These are phyloP conservation scores for Microctenopoma lineatum DNA, from an alignment of 2,797 vertebrate genomes.

Conservation along the genomic window DNA sequence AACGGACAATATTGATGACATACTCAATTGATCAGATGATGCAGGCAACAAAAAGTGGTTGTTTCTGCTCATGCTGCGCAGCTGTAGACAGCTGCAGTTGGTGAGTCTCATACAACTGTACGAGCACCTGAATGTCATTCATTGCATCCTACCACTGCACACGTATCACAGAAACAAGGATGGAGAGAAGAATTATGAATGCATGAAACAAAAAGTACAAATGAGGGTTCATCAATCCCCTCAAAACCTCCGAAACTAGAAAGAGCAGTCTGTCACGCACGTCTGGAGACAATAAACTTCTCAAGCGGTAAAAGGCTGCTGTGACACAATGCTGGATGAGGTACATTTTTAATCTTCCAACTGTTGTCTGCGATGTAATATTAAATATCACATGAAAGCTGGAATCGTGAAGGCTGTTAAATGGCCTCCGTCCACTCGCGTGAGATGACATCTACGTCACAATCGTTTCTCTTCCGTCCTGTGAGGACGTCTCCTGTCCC, in stretches of 20 bases:
- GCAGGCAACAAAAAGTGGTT: too few species aligned
- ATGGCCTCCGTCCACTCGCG: conserved; percentile 29
- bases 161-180: background rate
- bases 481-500: conserved; percentile 3
- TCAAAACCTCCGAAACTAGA: conserved; percentile 3
- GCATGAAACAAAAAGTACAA: conserved; percentile 13
- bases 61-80: too few species aligned
- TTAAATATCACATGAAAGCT: conserved; percentile 51
- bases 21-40: background rate
- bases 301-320: conserved; percentile 38
- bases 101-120: background rate
- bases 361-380: conserved; percentile 38
- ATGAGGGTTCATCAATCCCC: conserved; percentile 27
- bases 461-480: conserved; percentile 39
- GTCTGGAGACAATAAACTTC: conserved; percentile 39
- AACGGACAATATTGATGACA: background rate
- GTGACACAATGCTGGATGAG: conserved; percentile 47
- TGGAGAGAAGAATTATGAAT: background rate
- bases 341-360: conserved; percentile 47
- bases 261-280: conserved; percentile 19
- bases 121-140: background rate
- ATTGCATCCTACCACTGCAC: background rate
- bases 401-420: conserved; percentile 38
- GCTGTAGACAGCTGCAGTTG: too few species aligned
- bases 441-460: conserved; percentile 28